phyloP scores from a whole-genome alignment of 2,888 invertebrate species.

The Eueremaeus valkanovi region DNA sequence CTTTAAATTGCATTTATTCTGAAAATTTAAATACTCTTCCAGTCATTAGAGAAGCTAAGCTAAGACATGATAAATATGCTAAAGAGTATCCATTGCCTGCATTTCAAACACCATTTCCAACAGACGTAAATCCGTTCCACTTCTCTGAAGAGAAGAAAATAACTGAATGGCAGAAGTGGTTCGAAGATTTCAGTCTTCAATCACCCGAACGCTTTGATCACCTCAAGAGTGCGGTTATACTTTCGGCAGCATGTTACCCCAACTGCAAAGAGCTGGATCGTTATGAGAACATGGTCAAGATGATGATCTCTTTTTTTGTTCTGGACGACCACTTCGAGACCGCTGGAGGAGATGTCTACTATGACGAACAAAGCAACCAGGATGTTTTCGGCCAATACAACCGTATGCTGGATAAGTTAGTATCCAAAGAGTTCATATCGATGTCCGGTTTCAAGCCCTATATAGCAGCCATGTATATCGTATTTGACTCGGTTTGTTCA shows the following conservation, averaged over 20 bases:
- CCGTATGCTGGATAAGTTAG: not conserved
- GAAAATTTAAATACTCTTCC: too few relatives aligned
- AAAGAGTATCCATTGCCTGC: too few relatives aligned
- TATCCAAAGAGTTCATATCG: not conserved
- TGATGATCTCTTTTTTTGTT: not conserved
- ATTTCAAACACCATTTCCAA: too few relatives aligned
- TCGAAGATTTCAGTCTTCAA: not conserved
- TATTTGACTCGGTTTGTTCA: not conserved
- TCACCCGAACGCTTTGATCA: not conserved
- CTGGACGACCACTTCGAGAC: not conserved
- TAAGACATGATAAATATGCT: too few relatives aligned
- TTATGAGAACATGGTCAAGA: not conserved
- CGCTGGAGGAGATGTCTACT: not conserved
- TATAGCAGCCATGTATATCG: not conserved
- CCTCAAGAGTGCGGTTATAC: not conserved
- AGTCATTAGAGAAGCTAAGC: too few relatives aligned
- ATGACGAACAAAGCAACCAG: not conserved
- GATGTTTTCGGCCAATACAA: not conserved
- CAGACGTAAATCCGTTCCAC: too few relatives aligned
- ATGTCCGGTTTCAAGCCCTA: not conserved
- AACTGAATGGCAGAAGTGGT: not conserved
- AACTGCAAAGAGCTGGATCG: not conserved
- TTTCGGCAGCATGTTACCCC: not conserved
- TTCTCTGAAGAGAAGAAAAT: too few relatives aligned
- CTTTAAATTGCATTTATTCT: too few relatives aligned